Evolutionary conservation across 2,113 vertebrate species (phyloP).

Genomic region (Epinephelus moara): DNA sequence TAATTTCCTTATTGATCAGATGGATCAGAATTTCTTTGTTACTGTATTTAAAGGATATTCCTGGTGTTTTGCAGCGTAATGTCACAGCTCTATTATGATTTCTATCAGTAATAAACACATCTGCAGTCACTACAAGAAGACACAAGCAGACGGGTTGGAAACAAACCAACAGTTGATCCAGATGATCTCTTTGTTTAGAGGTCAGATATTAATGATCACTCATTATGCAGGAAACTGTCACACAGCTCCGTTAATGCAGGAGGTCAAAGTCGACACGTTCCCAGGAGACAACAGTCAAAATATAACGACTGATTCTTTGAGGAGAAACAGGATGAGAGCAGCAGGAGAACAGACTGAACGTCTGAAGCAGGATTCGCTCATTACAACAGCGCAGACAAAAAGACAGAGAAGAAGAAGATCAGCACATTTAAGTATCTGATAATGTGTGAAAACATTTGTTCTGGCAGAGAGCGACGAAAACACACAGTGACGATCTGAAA

Average conservation of each 20-base stretch:
- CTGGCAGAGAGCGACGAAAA: conserved; percentile 2
- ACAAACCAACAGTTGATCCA: not conserved
- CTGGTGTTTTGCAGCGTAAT: too few relatives aligned
- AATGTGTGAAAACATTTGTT: conserved; percentile 19
- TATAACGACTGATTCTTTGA: not conserved
- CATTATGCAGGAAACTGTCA: not conserved
- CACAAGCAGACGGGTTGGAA: not conserved
- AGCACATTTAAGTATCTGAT: conserved; percentile 2
- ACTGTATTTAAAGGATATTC: too few relatives aligned
- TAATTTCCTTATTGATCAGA: too few relatives aligned
- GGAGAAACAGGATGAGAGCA: not conserved
- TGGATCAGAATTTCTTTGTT: too few relatives aligned
- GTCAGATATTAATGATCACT: not conserved
- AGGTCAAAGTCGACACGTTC: not conserved
- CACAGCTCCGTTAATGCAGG: not conserved
- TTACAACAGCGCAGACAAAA: not conserved
- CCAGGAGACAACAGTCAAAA: not conserved
- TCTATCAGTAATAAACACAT: too few relatives aligned
- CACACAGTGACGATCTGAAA: not conserved
- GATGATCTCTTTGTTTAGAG: not conserved
- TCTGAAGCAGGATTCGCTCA: not conserved
- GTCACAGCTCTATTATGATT: too few relatives aligned
- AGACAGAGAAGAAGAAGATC: not conserved
- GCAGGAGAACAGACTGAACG: not conserved
- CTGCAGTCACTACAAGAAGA: too few relatives aligned